Conservation (phyloP, 2,113 vertebrate genomes). For the Plectropomus leopardus region DNA sequence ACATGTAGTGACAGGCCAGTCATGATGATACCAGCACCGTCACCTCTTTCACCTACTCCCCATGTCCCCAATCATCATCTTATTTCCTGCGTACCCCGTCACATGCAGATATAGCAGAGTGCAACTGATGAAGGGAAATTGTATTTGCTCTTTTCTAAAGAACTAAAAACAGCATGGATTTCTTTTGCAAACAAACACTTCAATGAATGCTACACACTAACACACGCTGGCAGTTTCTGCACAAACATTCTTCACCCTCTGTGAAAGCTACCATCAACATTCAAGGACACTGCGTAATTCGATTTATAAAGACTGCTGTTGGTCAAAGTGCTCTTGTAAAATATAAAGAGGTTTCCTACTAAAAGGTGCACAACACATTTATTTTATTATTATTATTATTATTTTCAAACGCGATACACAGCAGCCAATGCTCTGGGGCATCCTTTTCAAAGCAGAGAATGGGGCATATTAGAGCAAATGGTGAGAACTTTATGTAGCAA, state of each 20-base stretch:
- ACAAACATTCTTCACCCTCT: slow-evolving; percentile 22
- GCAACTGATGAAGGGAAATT: slow-evolving; percentile 34
- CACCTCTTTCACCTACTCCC: slow-evolving; percentile 20
- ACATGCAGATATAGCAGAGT: slow-evolving; percentile 10
- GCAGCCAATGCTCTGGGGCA: neutral
- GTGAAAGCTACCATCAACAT: slow-evolving; percentile 33
- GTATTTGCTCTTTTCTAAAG: slow-evolving; percentile 30
- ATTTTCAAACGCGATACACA: neutral
- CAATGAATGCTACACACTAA: slow-evolving; percentile 4
- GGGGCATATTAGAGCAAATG: slow-evolving; percentile 21
- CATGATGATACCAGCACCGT: slow-evolving; percentile 33
- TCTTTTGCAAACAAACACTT: slow-evolving; percentile 15
- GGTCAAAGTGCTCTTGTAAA: slow-evolving; percentile 48
- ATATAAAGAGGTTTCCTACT: slow-evolving; percentile 34
- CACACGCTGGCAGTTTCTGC: slow-evolving; percentile 4
- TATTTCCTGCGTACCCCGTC: slow-evolving; percentile 22
- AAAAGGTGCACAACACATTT: slow-evolving; percentile 42
- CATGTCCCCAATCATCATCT: neutral
- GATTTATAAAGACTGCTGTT: slow-evolving; percentile 53
- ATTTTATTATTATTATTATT: too few species aligned
- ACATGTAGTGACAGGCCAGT: slow-evolving; percentile 61
- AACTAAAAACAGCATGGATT: slow-evolving; percentile 9
- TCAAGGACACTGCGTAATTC: slow-evolving; percentile 63
- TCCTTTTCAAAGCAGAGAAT: slow-evolving; percentile 34
- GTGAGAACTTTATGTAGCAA: neutral